Evolutionary conservation across 1,140 invertebrate species (phyloP).

Genomic region (Rhynchophorus ferrugineus): DNA sequence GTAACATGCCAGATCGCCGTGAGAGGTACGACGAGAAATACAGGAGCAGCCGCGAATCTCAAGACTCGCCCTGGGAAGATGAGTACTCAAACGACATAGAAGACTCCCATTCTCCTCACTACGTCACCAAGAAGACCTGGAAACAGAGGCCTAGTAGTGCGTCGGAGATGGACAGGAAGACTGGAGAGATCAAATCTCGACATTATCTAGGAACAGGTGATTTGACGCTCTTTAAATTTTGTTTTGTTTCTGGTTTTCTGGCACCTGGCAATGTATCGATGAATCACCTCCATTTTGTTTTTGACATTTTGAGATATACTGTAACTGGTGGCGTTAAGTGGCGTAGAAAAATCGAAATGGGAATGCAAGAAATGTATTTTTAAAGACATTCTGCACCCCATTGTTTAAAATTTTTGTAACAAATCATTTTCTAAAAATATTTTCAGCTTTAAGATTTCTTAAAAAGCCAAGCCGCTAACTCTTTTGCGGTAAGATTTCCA

Average conservation of each 20-base stretch:
- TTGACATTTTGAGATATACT: no score
- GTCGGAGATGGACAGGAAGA: conserved; percentile 45
- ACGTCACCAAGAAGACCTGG: conserved; percentile 49
- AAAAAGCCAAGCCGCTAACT: no score
- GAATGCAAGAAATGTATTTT: no score
- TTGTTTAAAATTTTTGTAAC: no score
- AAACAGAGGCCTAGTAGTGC: conserved; percentile 59
- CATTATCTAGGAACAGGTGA: conserved; percentile 39
- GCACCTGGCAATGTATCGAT: no score
- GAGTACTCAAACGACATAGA: conserved; percentile 40
- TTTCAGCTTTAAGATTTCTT: no score
- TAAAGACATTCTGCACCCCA: no score
- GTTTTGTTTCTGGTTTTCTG: background rate
- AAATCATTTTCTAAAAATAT: no score
- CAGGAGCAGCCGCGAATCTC: conserved; percentile 38
- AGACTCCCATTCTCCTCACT: conserved; percentile 39
- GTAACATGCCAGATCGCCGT: conserved; percentile 26
- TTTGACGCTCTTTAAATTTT: background rate
- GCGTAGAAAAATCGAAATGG: no score
- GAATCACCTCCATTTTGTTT: no score
- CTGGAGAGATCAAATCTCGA: conserved; percentile 42
- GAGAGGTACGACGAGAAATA: conserved; percentile 40
- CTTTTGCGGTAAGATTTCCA: no score
- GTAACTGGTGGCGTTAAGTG: no score
- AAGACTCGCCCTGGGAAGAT: conserved; percentile 51